Base-by-base conservation (phyloP, 2,888 invertebrate genomes). In the Lycaena phlaeas region DNA sequence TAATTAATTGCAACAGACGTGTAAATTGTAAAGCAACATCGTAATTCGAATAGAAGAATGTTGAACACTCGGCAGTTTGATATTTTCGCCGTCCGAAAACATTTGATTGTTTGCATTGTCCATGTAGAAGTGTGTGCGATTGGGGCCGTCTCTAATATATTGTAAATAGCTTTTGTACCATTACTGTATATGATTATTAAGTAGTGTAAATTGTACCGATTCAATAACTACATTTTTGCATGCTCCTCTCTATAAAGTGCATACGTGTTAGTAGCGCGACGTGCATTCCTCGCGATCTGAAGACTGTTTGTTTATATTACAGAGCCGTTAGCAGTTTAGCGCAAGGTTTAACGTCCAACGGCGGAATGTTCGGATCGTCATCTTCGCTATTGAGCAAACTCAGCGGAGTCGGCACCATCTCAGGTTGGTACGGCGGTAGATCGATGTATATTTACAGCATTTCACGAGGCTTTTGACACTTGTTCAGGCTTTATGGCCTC, bases 361-460 rank as follows among this genome's bases (percentile, higher is more conserved):
- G 55, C 26, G 89, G 90, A 46, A 90, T 92, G 82, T 93, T 93
- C 68, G 92, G 92, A 48, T 91, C 92, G 10, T 90, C 91, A 52
- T 87, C 95, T 43, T 95, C 84, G 54, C 64, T 85, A 57, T 70
- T 85, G 59, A 85, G 82, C 71, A 85, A 85, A 66, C 69, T 85
- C 45, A 75, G 85, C 56, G 84, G 84, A 56, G 85, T 85, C 51
- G 79, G 82, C 53, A 68, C 77, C 50, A 85, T 85, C 68, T 81
- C 84, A 75, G 85, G 85, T 78, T 61, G 61, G 73, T 76, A 64
- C 53, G 48, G 48, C 45, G 31, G 44, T 43, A 47, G 38, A 46
- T 48, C 43, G 48, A 49, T 46, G 38, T 49, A 40, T 49, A 40
- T 49, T 52, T 47, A 47, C 49, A 46, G 38, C 45, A 40, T n/a